Evolutionary conservation across 1,140 invertebrate species (phyloP), one percentile per base, ranked within the genome.

Genomic region (Achroia grisella): DNA sequence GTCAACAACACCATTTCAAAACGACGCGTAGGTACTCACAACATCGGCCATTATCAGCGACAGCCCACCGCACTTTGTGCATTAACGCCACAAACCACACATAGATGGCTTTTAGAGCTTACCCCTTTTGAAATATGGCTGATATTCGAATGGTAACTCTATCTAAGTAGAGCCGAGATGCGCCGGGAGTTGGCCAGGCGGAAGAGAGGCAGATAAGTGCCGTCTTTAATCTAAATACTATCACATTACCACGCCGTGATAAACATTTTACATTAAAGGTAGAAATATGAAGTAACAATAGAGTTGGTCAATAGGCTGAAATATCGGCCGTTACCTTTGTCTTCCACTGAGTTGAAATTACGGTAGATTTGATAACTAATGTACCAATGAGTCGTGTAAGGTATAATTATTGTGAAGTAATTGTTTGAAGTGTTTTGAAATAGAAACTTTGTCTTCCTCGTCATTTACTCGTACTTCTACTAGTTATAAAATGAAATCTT

Each of bases 171-270:
- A 47, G 57, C 51, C 8, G 35, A 17, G 35, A 62, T 64, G 61
- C 62, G 56, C 54, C 44, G 44, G 48, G 59, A 70, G 67, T 69
- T 66, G 56, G 52, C 63, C 64, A 68, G 52, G 69, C 69, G 72
- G 70, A 83, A 80, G 56, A 60, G 6, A 2, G 17, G 52, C 55
- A 44, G 79, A 83, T 83, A 83, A 80, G 66, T 73, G 64, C 61
- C 54, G 39, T 52, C 52, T 61, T 71, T 73, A 76, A 79, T 79
- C 72, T 80, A 78, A 79, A 78, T 71, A 71, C 64, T 61, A 73
- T 75, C 64, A 65, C 64, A 53, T 50, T 62, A 57, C 45, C 56
- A 61, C 17, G 17, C 17, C 17, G 6, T 6, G 17, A 23, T 23
- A 23, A 23, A 23, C 17, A 23, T 23, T 23, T 23, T 23, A 23